Conservation (phyloP, 2,888 invertebrate genomes). For the Corythucha ciliata region DNA sequence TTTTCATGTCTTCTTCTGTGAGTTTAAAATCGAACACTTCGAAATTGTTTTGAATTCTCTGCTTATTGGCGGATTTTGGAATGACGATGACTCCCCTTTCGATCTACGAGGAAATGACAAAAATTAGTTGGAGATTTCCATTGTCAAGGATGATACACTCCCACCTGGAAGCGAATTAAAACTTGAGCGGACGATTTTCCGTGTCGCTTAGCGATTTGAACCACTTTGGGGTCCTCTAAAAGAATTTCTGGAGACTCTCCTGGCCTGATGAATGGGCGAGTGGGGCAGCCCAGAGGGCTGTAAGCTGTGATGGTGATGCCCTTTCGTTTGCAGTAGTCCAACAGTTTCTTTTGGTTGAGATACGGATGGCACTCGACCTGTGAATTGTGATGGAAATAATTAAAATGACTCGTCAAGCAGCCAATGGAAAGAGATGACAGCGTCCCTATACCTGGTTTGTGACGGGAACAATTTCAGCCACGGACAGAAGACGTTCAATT, state of each 20-base stretch:
- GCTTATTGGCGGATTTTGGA: conserved; percentile 24
- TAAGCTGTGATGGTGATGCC: conserved; percentile 66
- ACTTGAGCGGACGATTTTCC: conserved; percentile 61
- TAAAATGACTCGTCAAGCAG: too few species aligned
- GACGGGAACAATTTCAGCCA: conserved; percentile 53
- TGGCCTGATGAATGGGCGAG: conserved; percentile 45
- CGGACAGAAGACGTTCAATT: conserved; percentile 54
- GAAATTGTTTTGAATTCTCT: conserved; percentile 20
- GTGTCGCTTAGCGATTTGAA: conserved; percentile 51
- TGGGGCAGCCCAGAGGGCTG: conserved; percentile 62
- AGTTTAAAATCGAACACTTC: conserved; percentile 24
- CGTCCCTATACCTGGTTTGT: conserved; percentile 53
- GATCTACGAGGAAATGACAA: too few species aligned
- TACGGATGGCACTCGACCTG: conserved; percentile 45
- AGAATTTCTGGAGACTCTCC: conserved; percentile 27
- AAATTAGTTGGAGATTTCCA: too few species aligned
- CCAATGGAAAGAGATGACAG: too few species aligned
- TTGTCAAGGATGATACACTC: too few species aligned
- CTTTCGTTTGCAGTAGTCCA: conserved; percentile 44
- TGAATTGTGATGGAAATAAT: too few species aligned
- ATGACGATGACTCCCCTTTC: conserved; percentile 50
- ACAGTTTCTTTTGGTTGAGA: conserved; percentile 43
- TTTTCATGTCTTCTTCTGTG: conserved; percentile 17
- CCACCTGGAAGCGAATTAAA: conserved; percentile 46
- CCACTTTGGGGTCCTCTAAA: conserved; percentile 61